Percentiles rank a stretch among this genome's conserved stretches.
Conservation (phyloP, 2,113 vertebrate species). For the Istiophorus platypterus region DNA sequence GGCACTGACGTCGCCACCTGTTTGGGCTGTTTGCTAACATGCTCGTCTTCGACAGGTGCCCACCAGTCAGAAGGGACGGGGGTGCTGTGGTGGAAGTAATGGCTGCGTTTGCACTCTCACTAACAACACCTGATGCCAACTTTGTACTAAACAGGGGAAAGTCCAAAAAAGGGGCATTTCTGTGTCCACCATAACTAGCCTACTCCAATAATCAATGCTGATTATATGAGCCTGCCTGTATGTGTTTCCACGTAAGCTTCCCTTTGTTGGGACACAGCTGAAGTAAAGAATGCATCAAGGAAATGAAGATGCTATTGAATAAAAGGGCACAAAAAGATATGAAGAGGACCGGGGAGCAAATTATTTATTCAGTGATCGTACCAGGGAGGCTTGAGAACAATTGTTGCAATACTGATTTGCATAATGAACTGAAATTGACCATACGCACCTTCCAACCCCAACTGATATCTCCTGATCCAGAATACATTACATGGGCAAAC, state of each 20-base stretch:
- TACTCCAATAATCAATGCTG: constrained; percentile 12
- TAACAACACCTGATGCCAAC: constrained; percentile 68
- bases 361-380: constrained; percentile 67
- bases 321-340: constrained; percentile 47
- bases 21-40: constrained; percentile 69
- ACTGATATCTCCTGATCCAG: constrained; percentile 59
- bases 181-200: background rate
- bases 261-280: constrained; percentile 22
- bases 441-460: constrained; percentile 46
- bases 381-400: constrained; percentile 59
- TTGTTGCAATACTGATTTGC: constrained; percentile 61
- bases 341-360: constrained; percentile 53
- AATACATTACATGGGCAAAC: constrained; percentile 68
- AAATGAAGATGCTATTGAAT: constrained; percentile 45
- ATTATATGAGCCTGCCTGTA: background rate
- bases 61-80: constrained; percentile 40
- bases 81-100: constrained; percentile 66
- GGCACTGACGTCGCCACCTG: constrained; percentile 70
- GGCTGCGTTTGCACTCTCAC: constrained; percentile 30
- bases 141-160: constrained; percentile 17
- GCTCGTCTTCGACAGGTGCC: constrained; percentile 60
- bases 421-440: constrained; percentile 77
- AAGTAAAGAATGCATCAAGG: constrained; percentile 37
- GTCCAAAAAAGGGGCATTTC: constrained; percentile 35
- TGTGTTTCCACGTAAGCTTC: constrained; percentile 10